phyloP scores from a whole-genome alignment of 1,140 invertebrate genomes.

The Wasmannia auropunctata region DNA sequence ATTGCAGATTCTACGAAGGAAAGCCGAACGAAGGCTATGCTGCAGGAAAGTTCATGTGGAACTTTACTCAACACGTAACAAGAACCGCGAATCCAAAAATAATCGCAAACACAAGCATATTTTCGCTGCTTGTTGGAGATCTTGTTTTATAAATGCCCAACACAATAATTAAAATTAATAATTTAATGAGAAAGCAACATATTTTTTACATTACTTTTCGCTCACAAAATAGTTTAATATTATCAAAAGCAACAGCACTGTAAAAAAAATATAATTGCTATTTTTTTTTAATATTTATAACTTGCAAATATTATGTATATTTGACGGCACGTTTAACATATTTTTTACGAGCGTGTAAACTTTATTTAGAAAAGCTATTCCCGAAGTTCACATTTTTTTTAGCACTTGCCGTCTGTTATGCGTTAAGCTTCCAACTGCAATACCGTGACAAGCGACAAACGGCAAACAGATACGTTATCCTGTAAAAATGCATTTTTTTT shows the following conservation, averaged over 20 bases:
- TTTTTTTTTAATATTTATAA: background rate
- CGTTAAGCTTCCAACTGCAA: background rate
- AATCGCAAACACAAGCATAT: background rate
- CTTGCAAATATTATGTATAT: background rate
- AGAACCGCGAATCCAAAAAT: background rate
- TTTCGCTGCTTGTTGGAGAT: background rate
- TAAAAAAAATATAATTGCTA: background rate
- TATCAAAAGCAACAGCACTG: background rate
- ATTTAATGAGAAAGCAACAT: background rate
- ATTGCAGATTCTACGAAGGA: background rate
- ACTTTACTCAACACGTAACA: background rate
- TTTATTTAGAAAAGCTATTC: background rate
- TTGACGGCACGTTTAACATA: background rate
- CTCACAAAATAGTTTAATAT: background rate
- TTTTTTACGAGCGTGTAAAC: background rate
- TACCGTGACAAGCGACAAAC: background rate
- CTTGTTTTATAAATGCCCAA: background rate
- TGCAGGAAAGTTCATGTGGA: background rate
- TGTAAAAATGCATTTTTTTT: conserved; percentile 23
- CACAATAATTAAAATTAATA: background rate
- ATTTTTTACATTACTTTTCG: background rate
- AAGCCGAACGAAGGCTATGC: background rate
- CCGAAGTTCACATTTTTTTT: background rate
- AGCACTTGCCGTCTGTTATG: background rate
- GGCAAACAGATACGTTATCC: background rate